phyloP scores from a whole-genome alignment of 2,113 vertebrate species.

The Axis porcinus region DNA sequence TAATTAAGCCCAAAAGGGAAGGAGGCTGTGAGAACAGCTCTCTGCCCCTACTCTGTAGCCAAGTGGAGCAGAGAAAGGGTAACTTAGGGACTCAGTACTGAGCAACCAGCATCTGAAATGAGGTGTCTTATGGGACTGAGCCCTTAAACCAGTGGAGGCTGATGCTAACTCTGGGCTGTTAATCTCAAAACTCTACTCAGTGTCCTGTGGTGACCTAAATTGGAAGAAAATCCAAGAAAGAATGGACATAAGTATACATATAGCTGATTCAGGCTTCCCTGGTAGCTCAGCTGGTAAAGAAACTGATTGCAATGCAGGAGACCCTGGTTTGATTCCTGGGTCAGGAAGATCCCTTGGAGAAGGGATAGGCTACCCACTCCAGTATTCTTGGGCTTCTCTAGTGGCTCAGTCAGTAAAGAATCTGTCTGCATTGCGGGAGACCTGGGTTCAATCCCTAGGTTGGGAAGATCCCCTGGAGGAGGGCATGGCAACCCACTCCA shows the following conservation, averaged over 20 bases:
- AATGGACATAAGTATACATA: background rate
- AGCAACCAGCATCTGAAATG: background rate
- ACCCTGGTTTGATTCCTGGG: background rate
- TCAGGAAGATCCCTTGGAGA: background rate
- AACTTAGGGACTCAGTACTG: background rate
- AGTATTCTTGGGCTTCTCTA: background rate
- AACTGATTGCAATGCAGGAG: background rate
- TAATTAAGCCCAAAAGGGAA: background rate
- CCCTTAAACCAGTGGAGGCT: background rate
- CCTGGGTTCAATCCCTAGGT: background rate
- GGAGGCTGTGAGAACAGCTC: background rate
- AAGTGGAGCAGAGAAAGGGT: background rate
- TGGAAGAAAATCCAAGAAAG: background rate
- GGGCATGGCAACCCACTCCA: background rate
- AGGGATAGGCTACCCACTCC: background rate
- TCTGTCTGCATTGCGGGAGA: rapidly evolving
- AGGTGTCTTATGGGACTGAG: background rate
- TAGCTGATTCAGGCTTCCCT: background rate
- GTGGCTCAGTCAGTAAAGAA: background rate
- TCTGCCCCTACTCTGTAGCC: background rate
- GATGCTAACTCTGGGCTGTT: background rate
- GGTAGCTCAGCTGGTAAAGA: background rate
- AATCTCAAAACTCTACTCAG: background rate
- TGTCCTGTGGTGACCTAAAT: background rate
- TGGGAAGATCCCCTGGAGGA: background rate